Conservation (phyloP, 2,113 vertebrate genomes). For the Zosterops japonicus region DNA sequence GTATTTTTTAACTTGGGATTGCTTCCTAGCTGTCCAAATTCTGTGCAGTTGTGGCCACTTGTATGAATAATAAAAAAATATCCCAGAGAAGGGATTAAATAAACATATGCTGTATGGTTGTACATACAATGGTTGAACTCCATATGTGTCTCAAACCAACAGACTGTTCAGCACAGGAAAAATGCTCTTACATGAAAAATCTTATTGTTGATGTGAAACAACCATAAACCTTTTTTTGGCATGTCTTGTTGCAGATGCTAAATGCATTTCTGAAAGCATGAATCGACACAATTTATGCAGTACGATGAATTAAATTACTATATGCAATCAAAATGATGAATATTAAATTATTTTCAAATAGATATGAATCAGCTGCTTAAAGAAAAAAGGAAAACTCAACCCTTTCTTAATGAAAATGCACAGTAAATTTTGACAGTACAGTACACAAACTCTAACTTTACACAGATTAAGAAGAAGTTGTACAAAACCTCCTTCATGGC, state of each 20-base stretch:
- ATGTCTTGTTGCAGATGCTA: slow-evolving; percentile 8
- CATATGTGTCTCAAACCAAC: not conserved
- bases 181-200: not conserved
- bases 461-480: not conserved
- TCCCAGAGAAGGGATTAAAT: not conserved
- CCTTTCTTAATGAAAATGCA: slow-evolving; percentile 18
- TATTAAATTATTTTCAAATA: slow-evolving; percentile 21
- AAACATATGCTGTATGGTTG: not conserved
- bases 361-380: not conserved
- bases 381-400: not conserved
- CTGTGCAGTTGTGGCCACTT: not conserved
- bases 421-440: slow-evolving; percentile 1
- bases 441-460: not conserved
- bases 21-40: not conserved
- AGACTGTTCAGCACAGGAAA: not conserved
- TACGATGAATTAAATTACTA: not conserved
- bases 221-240: not conserved
- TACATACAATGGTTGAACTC: not conserved
- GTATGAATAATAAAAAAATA: not conserved
- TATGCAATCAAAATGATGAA: slow-evolving; percentile 32
- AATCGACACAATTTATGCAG: slow-evolving; percentile 30
- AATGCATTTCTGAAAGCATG: slow-evolving; percentile 4
- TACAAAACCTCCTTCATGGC: not conserved
- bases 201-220: not conserved
- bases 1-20: not conserved